Evolutionary conservation across 2,888 invertebrate genomes (phyloP), one percentile per base, ranked within the genome.

Genomic region (Caradrina kadenii): DNA sequence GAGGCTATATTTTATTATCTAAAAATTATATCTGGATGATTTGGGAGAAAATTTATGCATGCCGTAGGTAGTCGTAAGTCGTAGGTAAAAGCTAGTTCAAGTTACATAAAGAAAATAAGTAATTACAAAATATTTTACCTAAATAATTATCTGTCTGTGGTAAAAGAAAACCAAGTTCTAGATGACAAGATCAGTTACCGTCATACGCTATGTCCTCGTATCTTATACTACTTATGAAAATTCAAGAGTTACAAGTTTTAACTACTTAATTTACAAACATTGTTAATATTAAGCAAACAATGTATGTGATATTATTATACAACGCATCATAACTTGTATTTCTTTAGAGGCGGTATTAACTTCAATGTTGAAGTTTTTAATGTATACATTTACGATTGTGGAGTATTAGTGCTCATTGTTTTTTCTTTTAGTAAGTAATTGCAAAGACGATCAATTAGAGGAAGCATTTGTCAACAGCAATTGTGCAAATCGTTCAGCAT

Each of bases 281-380:
- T 50, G 45, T 39, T 17, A 17, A 31, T 48, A 45, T 45, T 63
- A 61, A 62, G 11, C n/a, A 58, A 42, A 77, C 69, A 77, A 65
- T 69, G 7, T 76, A 54, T n/a, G 22, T 54, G 10, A 39, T 13
- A 58, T n/a, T 26, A 26, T 26, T 26, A 31, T 21, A 56, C 49
- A 69, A 49, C 49, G 35, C 15, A 22, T 22, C 11, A 55, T 56
- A 65, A 73, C 21, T 53, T 52, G 21, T 15, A 45, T 50, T 76
- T 74, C 63, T 66, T 62, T 49, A 67, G 13, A 59, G 50, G 19
- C 26, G 17, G 6, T 21, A 39, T 59, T 58, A 69, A 56, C 52
- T 59, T 77, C 35, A 39, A 65, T 48, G 62, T 63, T 35, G 19
- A 52, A 45, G 69, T 69, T 11, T n/a, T 62, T 62, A 45, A 42